Percentiles rank a stretch among this genome's conserved stretches.
These are phyloP conservation scores for Riparia riparia DNA, from an alignment of 2,113 vertebrate species.

Conservation along the genomic window DNA sequence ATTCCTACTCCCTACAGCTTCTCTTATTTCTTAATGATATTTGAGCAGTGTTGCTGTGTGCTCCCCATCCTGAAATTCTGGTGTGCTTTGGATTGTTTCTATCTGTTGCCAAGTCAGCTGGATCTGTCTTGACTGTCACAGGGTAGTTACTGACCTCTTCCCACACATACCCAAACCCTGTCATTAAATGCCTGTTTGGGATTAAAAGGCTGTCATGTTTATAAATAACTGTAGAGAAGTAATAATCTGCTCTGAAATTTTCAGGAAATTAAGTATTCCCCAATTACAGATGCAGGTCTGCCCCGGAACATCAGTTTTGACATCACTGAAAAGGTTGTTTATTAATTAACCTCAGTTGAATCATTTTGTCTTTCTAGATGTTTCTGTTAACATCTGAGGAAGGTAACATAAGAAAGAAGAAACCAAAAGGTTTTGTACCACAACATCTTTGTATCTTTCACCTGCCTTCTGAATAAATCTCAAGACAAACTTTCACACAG, in stretches of 20 bases:
- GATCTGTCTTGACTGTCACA: background rate
- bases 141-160: background rate
- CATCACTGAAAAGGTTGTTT: background rate
- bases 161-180: background rate
- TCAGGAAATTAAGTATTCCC: background rate
- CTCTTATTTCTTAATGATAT: background rate
- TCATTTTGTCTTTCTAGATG: background rate
- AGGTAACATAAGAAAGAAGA: background rate
- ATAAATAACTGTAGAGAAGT: background rate
- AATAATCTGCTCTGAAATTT: background rate
- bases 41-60: background rate
- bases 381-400: slow-evolving; percentile 11
- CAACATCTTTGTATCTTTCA: background rate
- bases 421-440: background rate
- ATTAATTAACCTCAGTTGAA: background rate
- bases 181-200: background rate
- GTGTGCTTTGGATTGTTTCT: background rate
- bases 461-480: background rate
- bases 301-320: background rate
- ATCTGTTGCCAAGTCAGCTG: background rate
- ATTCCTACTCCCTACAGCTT: background rate
- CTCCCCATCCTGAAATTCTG: background rate
- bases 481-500: background rate
- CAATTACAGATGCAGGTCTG: background rate
- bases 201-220: background rate